These are phyloP conservation scores for Holacanthus passer DNA, from an alignment of 2,113 vertebrate genomes.

Conservation along the genomic window DNA sequence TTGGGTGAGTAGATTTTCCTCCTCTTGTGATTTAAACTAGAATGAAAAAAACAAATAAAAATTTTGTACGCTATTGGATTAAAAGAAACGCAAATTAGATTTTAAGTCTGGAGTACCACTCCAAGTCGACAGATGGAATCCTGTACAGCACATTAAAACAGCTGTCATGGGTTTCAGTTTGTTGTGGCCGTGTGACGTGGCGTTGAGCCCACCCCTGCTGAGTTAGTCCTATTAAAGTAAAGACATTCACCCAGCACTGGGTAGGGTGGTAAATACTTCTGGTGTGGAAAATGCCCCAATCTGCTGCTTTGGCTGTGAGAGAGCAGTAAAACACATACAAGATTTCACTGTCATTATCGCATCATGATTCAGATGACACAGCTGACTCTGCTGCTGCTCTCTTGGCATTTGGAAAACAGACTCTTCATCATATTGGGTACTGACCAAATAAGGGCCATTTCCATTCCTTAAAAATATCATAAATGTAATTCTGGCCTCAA, in stretches of 20 bases:
- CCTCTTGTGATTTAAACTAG: background rate
- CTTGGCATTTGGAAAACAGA: background rate
- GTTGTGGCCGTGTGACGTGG: background rate
- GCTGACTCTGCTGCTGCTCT: background rate
- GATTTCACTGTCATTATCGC: background rate
- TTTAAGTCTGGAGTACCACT: background rate
- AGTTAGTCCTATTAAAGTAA: background rate
- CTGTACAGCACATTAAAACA: conserved; percentile 10
- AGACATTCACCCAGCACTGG: background rate
- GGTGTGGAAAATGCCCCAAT: background rate
- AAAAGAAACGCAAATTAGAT: conserved; percentile 1
- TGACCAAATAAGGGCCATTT: background rate
- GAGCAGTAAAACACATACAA: background rate
- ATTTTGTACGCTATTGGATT: background rate
- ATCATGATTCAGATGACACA: background rate
- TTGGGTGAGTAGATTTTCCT: conserved; percentile 12
- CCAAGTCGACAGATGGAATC: conserved; percentile 16
- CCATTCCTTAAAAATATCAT: background rate
- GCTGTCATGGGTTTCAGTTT: background rate
- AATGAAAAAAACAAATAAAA: background rate
- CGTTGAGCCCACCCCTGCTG: background rate
- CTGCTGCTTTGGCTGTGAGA: background rate
- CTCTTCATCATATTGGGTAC: background rate
- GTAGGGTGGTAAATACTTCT: conserved; percentile 5
- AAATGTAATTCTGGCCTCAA: background rate